Conservation (phyloP, 2,797 vertebrate genomes). For the Gallinago solitaria region DNA sequence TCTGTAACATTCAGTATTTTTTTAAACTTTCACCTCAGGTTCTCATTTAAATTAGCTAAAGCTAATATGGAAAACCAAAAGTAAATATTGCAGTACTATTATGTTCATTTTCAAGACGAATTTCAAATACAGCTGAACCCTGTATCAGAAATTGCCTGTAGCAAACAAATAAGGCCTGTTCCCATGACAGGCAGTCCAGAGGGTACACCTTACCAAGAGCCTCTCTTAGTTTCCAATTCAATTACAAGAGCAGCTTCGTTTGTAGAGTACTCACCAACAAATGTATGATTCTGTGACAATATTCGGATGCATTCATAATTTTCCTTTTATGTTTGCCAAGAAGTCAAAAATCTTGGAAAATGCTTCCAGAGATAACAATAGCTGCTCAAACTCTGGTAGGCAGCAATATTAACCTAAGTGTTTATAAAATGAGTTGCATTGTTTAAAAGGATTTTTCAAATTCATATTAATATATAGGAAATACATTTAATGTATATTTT, state of each 20-base stretch:
- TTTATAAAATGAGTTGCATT: background rate
- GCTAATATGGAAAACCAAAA: background rate
- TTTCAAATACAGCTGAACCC: background rate
- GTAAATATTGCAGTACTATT: too few species aligned
- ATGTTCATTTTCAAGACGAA: background rate
- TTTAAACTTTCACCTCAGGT: background rate
- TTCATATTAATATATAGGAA: background rate
- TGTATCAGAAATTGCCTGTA: background rate
- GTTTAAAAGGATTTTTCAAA: background rate
- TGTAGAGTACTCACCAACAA: background rate
- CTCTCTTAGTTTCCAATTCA: background rate
- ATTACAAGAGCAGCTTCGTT: background rate
- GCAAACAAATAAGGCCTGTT: background rate
- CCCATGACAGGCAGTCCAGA: too few species aligned
- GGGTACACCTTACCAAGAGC: background rate
- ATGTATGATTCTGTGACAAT: background rate
- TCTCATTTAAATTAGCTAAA: background rate
- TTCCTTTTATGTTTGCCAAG: background rate
- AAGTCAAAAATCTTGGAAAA: background rate
- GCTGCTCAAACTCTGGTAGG: background rate
- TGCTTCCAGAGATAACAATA: background rate
- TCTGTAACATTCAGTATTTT: background rate
- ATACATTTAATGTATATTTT: background rate
- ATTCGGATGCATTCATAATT: background rate
- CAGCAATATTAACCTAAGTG: background rate